Conservation (phyloP, 1,140 invertebrate species). For the Musca domestica region DNA sequence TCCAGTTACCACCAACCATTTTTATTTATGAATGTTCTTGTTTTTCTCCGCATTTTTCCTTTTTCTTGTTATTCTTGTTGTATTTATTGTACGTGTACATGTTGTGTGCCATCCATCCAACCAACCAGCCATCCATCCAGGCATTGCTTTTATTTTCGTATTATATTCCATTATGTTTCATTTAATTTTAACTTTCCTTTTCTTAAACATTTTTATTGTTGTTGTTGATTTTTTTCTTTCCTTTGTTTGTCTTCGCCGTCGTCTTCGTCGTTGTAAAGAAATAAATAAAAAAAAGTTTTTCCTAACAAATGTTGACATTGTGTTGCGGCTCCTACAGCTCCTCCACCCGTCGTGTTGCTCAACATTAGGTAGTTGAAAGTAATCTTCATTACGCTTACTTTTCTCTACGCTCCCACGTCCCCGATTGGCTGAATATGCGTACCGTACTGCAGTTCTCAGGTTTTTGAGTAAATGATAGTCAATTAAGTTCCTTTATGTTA, state of each 20-base stretch:
- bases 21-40: neutral
- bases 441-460: too few species aligned
- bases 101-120: neutral
- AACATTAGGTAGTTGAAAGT: neutral
- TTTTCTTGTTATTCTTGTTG: neutral
- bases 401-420: too few species aligned
- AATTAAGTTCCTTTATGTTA: too few species aligned
- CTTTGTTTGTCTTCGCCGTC: too few species aligned
- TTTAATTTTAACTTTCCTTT: constrained; percentile 20
- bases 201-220: neutral
- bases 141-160: neutral
- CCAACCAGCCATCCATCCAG: neutral
- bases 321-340: too few species aligned
- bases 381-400: too few species aligned
- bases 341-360: too few species aligned
- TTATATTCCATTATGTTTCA: constrained; percentile 18
- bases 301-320: constrained; percentile 2
- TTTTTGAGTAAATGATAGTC: too few species aligned
- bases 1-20: neutral
- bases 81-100: neutral
- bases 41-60: neutral
- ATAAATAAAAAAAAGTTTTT: neutral
- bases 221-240: neutral
- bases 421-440: too few species aligned
- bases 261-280: neutral